Percentiles rank a stretch among this genome's conserved stretches.
phyloP scores from a whole-genome alignment of 2,888 invertebrate genomes.

The Ephialtes manifestator region DNA sequence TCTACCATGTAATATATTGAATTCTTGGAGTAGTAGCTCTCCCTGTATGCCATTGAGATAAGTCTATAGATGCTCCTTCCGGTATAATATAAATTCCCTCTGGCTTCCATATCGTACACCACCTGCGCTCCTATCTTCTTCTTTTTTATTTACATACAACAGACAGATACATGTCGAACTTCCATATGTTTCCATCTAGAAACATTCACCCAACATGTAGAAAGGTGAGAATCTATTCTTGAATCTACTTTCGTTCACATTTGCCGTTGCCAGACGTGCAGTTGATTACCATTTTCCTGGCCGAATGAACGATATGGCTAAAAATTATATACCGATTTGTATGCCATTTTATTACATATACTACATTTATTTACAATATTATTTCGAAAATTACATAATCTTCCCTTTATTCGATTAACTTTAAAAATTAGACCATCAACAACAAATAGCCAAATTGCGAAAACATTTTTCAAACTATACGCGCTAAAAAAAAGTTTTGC shows the following conservation, averaged over 20 bases:
- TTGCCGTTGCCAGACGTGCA: conserved; percentile 21
- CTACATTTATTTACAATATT: too few relatives aligned
- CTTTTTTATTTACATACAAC: conserved; percentile 13
- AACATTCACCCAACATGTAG: conserved; percentile 27
- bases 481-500: too few relatives aligned
- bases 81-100: conserved; percentile 42
- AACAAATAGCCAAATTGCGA: too few relatives aligned
- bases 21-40: conserved; percentile 12
- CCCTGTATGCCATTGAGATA: neutral
- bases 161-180: conserved; percentile 23
- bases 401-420: too few relatives aligned
- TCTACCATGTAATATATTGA: conserved; percentile 21
- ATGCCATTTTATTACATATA: too few relatives aligned
- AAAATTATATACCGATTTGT: neutral
- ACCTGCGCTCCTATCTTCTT: conserved; percentile 42
- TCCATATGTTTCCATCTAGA: conserved; percentile 12
- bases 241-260: conserved; percentile 54
- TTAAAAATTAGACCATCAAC: too few relatives aligned
- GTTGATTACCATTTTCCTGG: conserved; percentile 28
- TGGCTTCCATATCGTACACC: conserved; percentile 41
- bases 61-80: conserved; percentile 19
- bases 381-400: too few relatives aligned
- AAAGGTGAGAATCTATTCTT: conserved; percentile 47
- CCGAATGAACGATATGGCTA: neutral
- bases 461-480: too few relatives aligned